These are phyloP conservation scores for Steinernema carpocapsae DNA, from an alignment of 2,888 invertebrate species.

Conservation along the genomic window DNA sequence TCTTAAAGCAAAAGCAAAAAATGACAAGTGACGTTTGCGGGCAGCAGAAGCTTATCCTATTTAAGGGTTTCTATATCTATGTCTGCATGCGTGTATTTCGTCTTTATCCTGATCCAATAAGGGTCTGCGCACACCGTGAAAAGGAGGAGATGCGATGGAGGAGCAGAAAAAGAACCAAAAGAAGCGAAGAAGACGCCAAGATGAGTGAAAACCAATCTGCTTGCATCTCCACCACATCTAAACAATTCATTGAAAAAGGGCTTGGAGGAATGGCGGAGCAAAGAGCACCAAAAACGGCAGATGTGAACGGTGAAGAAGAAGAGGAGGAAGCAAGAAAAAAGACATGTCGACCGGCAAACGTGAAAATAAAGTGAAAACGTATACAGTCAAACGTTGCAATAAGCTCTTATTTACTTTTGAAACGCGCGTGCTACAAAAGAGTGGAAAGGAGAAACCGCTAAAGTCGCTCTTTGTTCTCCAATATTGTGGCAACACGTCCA, in stretches of 20 bases:
- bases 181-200: neutral
- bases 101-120: neutral
- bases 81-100: too few relatives aligned
- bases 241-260: constrained; percentile 33
- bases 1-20: too few relatives aligned
- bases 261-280: constrained; percentile 1
- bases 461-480: too few relatives aligned
- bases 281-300: neutral
- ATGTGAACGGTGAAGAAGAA: neutral
- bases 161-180: constrained; percentile 12
- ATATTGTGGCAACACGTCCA: too few relatives aligned
- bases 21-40: constrained; percentile 15
- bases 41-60: constrained; percentile 14
- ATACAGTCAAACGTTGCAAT: too few relatives aligned
- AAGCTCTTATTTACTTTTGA: too few relatives aligned
- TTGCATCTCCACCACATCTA: constrained; percentile 22
- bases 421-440: too few relatives aligned
- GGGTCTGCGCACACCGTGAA: constrained; percentile 1
- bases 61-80: too few relatives aligned
- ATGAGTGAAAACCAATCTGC: constrained; percentile 11
- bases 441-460: too few relatives aligned
- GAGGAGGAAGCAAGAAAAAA: neutral
- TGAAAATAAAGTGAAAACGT: too few relatives aligned
- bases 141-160: neutral
- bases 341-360: neutral